Evolutionary conservation across 2,113 vertebrate genomes (phyloP), one percentile per base, ranked within the genome.

Genomic region (Pteronura brasiliensis): DNA sequence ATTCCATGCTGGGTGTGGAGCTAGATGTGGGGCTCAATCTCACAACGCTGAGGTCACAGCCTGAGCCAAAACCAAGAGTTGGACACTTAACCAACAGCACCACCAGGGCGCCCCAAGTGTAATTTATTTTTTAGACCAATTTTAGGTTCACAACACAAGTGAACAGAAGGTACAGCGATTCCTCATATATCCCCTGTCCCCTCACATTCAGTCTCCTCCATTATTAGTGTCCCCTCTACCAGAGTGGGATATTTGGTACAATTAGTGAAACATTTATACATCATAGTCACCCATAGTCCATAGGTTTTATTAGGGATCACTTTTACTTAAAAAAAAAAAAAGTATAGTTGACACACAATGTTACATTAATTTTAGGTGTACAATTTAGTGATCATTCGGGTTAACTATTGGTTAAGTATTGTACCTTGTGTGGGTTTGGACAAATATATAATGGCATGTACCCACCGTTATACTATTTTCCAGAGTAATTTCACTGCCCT

Each of bases 1-100:
- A 36, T 3, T 69, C 34, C 1, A 9, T 69, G 17, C 17, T 1
- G 1, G 15, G 14, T 0, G 3, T 17, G n/a, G 67, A 36, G 67
- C 67, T 20, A 18, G 34, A 20, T 69, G 34, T 69, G 34, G 67
- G 34, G 67, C n/a, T 69, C 4, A 1, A 5, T 36, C 67, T 36
- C 67, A 36, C 27, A 20, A 69, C 34, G 17, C 67, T n/a, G 67
- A 69, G 67, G 9, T 69, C 34, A 69, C 18, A 1, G 17, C 34
- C 34, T 69, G 67, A 69, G 67, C 34, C 67, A 69, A 69, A 69
- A 69, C 34, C 67, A 36, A 36, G 67, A 69, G 67, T 36, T 20
- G 67, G n/a, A 69, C n/a, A 4, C 34, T 69, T 69, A 69, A 36
- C 34, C 2, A 1, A 69, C 67, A 36, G 67, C 9, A 7, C 18